Base-by-base conservation (phyloP, 2,797 vertebrate genomes). In the Enteromius fasciolatus region DNA sequence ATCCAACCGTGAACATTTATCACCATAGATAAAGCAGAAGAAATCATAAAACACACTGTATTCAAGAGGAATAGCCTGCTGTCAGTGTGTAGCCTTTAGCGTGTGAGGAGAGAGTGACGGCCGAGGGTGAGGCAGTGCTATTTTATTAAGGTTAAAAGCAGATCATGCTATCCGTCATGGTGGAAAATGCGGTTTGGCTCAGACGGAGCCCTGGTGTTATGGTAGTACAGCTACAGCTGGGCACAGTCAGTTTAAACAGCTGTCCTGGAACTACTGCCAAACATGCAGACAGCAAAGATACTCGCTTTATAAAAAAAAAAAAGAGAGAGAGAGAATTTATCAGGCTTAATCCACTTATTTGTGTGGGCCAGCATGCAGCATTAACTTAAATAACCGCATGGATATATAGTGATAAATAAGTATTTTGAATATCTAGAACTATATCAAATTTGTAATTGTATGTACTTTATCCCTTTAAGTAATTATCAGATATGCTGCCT, bases 71-170 rank as follows among this genome's bases (percentile, higher is more conserved):
- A 81, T 63, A 50, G 74, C 52, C 39, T 44, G 5, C n/a, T 74
- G 68, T 82, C 50, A 48, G 72, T 52, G 41, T 59, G 41, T 33
- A 74, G 85, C 39, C 68, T 78, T 81, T 81, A 70, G 79, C 69
- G 76, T 75, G 66, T 52, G 23, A 0, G 2, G 46, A 10, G 39
- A 25, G 78, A 84, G 80, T 54, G 84, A 87, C 28, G 81, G 83
- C 72, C 44, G 46, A 75, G 54, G 54, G 59, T 81, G 82, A 86
- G 75, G 81, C 76, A 82, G 78, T 84, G 89, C 76, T 86, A 85
- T 87, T 88, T 89, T 89, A 85, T 89, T 90, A 88, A 87, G 88
- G 88, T 88, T 90, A 89, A 90, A 89, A 86, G 85, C 82, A 87
- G 80, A 85, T 84, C 79, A 88, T 76, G 80, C 83, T 86, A 90